Evolutionary conservation across 2,888 invertebrate species (phyloP).

Genomic region (Lamproptera curius): DNA sequence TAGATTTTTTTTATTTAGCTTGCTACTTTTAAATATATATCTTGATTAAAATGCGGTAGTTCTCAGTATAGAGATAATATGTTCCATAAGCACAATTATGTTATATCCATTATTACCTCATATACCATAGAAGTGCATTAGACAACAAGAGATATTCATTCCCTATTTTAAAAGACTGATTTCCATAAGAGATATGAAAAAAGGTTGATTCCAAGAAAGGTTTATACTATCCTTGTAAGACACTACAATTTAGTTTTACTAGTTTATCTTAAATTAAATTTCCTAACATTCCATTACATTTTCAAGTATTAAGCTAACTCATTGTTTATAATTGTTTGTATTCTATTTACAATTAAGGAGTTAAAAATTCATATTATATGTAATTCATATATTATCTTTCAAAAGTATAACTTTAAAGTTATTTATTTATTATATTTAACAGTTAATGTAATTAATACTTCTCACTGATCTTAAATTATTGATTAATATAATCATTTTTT

Average conservation of each 20-base stretch:
- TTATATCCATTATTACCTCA: no score
- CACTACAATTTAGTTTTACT: neutral
- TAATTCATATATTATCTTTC: neutral
- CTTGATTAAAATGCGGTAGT: neutral
- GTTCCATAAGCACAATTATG: slow-evolving; percentile 1
- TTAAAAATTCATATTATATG: neutral
- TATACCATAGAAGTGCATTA: slow-evolving; percentile 1
- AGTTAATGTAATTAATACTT: no score
- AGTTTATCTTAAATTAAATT: neutral
- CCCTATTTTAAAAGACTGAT: slow-evolving; percentile 33
- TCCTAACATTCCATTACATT: neutral
- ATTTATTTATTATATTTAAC: no score
- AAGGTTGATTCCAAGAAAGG: neutral
- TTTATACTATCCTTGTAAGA: no score
- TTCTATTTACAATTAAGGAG: neutral
- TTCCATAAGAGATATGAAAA: slow-evolving; percentile 5
- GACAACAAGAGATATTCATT: slow-evolving; percentile 27
- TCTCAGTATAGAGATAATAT: slow-evolving; percentile 1
- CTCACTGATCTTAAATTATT: no score
- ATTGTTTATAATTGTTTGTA: neutral
- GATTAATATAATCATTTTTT: no score
- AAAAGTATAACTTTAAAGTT: no score
- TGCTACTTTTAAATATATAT: no score
- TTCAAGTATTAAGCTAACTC: neutral
- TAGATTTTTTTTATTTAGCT: no score